Conservation (phyloP, 1,140 invertebrate genomes). For the Phthorimaea operculella region DNA sequence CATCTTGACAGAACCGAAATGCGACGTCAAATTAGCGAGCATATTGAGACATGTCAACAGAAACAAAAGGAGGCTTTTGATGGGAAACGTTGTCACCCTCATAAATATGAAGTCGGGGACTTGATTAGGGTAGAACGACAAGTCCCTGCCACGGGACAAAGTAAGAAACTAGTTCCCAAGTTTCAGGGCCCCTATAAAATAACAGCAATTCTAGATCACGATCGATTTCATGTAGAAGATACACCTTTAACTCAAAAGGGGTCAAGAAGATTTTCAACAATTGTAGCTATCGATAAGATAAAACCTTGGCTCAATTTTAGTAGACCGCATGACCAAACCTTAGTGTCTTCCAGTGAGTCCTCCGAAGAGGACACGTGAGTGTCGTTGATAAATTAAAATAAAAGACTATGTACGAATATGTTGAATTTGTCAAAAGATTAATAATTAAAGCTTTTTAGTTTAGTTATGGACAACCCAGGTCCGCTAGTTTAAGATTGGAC, state of each 20-base stretch:
- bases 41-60: neutral
- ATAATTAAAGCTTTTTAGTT: too few species aligned
- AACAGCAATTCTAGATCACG: neutral
- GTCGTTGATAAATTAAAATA: too few species aligned
- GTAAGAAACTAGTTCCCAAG: constrained; percentile 8
- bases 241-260: constrained; percentile 5
- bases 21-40: neutral
- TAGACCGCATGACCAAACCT: neutral
- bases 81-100: neutral
- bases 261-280: neutral
- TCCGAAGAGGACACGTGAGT: too few species aligned
- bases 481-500: too few species aligned
- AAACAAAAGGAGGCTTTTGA: constrained; percentile 3
- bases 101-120: constrained; percentile 6
- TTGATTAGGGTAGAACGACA: constrained; percentile 4
- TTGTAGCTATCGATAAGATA: constrained; percentile 6
- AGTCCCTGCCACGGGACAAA: constrained; percentile 2
- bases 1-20: neutral
- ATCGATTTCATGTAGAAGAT: constrained; percentile 5
- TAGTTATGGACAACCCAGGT: too few species aligned
- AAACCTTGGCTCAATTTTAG: constrained; percentile 6
- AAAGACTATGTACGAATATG: too few species aligned
- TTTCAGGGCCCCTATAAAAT: constrained; percentile 8
- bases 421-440: too few species aligned
- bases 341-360: too few species aligned